These are phyloP conservation scores for Ectemnius cavifrons DNA, from an alignment of 2,888 invertebrate genomes.

Conservation along the genomic window DNA sequence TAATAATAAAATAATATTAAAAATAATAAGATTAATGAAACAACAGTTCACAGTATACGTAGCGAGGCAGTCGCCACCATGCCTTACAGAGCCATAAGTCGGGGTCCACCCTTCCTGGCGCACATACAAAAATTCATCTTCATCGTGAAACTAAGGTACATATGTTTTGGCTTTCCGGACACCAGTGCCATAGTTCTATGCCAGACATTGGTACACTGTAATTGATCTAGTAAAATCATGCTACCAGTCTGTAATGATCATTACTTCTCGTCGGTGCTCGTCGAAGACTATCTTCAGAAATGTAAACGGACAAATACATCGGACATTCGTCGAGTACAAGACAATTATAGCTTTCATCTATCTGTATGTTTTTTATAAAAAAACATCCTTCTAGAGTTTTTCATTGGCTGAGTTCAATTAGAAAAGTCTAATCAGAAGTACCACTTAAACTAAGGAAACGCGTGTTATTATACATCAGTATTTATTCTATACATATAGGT, in stretches of 20 bases:
- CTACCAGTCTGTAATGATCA: too few species aligned
- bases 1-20: slow-evolving; percentile 44
- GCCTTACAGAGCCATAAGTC: slow-evolving; percentile 35
- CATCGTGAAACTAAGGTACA: slow-evolving; percentile 52
- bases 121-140: slow-evolving; percentile 30
- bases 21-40: slow-evolving; percentile 55
- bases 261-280: too few species aligned
- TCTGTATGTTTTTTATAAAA: slow-evolving; percentile 3
- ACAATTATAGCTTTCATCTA: slow-evolving; percentile 16
- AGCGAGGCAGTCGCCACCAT: slow-evolving; percentile 30
- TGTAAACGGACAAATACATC: neutral
- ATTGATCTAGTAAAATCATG: too few species aligned
- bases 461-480: slow-evolving; percentile 53
- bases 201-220: too few species aligned
- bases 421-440: slow-evolving; percentile 42
- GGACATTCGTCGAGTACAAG: slow-evolving; percentile 30
- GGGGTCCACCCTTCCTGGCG: slow-evolving; percentile 64
- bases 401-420: slow-evolving; percentile 43
- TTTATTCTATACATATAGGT: slow-evolving; percentile 51
- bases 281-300: too few species aligned
- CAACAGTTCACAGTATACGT: slow-evolving; percentile 49
- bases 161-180: slow-evolving; percentile 42
- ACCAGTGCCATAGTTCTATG: slow-evolving; percentile 16
- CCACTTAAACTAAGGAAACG: slow-evolving; percentile 45
- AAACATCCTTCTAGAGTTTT: slow-evolving; percentile 19